Conservation (phyloP, 2,797 vertebrate species). For the Mycteria americana region DNA sequence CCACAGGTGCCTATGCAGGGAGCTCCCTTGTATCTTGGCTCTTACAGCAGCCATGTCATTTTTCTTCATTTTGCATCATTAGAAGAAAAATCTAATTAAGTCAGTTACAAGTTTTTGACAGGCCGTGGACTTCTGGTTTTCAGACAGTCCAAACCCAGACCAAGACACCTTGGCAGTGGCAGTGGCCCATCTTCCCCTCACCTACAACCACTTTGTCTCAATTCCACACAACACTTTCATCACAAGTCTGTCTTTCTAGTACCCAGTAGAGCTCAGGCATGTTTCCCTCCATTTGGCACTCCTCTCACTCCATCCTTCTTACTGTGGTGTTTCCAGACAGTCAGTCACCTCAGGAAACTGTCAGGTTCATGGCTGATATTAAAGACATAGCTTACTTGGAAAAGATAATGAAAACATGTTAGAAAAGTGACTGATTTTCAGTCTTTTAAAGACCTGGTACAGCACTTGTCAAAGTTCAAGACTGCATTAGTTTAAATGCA, state of each 20-base stretch:
- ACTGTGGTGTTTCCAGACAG: background rate
- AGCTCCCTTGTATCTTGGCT: background rate
- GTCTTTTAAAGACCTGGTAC: background rate
- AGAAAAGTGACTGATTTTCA: background rate
- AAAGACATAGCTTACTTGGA: background rate
- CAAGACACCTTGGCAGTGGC: background rate
- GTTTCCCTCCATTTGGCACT: background rate
- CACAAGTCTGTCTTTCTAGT: background rate
- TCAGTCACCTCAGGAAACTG: background rate
- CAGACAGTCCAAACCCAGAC: background rate
- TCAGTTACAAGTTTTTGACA: background rate
- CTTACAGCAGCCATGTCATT: background rate
- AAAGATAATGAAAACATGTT: background rate
- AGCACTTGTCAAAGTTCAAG: background rate
- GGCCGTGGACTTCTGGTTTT: background rate
- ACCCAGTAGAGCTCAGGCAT: background rate
- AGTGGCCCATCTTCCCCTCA: background rate
- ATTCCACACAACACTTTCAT: background rate
- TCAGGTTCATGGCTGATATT: background rate
- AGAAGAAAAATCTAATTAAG: background rate
- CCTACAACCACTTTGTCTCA: background rate
- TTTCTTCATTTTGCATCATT: background rate
- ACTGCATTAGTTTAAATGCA: background rate
- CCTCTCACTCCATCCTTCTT: background rate
- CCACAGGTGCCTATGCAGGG: background rate